A percentile compares a stretch with the other conserved stretches of the same genome.
Conservation (phyloP, 2,797 vertebrate species). For the Meriones psammophilus region DNA sequence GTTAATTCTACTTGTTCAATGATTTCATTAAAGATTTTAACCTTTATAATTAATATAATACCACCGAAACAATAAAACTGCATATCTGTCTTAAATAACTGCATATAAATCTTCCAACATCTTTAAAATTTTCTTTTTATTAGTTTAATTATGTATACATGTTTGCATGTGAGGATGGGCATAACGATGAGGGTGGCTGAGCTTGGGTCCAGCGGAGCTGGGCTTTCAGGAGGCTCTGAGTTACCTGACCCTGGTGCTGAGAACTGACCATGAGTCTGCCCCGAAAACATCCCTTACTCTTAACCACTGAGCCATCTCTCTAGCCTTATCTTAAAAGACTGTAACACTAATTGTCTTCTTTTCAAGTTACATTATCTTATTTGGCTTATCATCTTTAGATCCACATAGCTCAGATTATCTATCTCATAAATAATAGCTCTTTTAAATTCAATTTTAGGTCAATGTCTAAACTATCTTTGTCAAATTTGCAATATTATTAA, state of each 20-base stretch:
- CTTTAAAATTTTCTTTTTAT: not conserved
- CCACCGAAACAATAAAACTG: not conserved
- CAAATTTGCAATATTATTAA: not conserved
- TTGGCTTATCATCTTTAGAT: constrained; percentile 22
- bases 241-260: not conserved
- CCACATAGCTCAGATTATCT: not conserved
- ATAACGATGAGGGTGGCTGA: not conserved
- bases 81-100: not conserved
- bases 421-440: not conserved
- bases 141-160: not conserved
- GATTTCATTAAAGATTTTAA: not conserved
- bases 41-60: not conserved
- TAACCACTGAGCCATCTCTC: not conserved
- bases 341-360: not conserved
- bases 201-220: not conserved
- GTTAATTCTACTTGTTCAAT: not conserved
- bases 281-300: not conserved
- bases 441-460: constrained; percentile 16
- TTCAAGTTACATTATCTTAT: not conserved
- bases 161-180: not conserved
- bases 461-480: not conserved
- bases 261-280: not conserved
- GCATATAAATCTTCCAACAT: not conserved
- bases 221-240: not conserved
- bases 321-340: not conserved